Evolutionary conservation across 2,113 vertebrate genomes (phyloP).

Genomic region (Raja brachyura): DNA sequence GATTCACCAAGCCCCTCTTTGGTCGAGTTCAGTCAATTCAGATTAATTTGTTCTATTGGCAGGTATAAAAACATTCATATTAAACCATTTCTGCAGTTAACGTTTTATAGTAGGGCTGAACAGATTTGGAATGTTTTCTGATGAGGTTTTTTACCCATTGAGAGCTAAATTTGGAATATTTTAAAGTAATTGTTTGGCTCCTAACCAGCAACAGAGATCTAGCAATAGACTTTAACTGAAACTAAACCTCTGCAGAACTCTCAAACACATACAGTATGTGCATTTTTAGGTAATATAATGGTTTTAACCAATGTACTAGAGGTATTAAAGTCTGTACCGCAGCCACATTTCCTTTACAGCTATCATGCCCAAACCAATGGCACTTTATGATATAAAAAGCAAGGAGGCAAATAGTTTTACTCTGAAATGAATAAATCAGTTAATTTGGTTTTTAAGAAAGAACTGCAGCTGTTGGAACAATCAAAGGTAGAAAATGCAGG

Average conservation of each 20-base stretch:
- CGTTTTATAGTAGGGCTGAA: neutral
- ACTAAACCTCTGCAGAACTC: too few species aligned
- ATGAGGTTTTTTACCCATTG: too few species aligned
- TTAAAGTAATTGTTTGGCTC: neutral
- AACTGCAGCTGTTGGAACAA: too few species aligned
- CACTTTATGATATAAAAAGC: neutral
- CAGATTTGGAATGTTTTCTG: neutral
- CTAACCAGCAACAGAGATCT: neutral
- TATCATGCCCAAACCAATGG: neutral
- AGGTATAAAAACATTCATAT: neutral
- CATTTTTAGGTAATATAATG: neutral
- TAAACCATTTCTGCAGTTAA: neutral
- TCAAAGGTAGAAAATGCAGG: too few species aligned
- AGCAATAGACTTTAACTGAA: conserved; percentile 8
- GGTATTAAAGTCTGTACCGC: neutral
- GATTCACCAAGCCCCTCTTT: neutral
- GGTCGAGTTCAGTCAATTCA: neutral
- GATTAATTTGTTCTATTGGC: neutral
- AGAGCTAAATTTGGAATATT: neutral
- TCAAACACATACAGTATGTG: neutral
- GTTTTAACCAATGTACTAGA: neutral
- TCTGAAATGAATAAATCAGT: neutral
- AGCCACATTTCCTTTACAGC: neutral
- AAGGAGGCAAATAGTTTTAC: neutral
- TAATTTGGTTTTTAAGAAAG: neutral